A percentile compares a stretch with the other conserved stretches of the same genome.
Evolutionary conservation across 2,888 invertebrate genomes (phyloP).

Genomic region (Agrochola lychnidis): DNA sequence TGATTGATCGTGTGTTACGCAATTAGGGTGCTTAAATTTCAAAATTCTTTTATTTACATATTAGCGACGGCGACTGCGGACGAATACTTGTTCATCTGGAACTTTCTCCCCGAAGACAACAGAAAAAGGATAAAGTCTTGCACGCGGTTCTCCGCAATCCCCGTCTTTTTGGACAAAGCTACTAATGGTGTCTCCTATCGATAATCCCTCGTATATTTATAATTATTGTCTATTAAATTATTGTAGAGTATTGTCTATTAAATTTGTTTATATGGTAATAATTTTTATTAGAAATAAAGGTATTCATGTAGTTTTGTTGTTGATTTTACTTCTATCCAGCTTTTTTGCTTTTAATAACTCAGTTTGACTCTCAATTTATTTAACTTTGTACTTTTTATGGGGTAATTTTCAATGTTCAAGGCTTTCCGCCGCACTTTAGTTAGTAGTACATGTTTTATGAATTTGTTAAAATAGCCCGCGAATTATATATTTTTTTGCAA

Average conservation of each 20-base stretch:
- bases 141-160: slow-evolving; percentile 78
- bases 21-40: no score
- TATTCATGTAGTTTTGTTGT: not conserved
- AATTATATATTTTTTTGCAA: no score
- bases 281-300: slow-evolving; percentile 55
- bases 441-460: no score
- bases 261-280: slow-evolving; percentile 57
- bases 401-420: no score
- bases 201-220: slow-evolving; percentile 53
- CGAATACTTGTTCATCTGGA: slow-evolving; percentile 88
- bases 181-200: slow-evolving; percentile 75
- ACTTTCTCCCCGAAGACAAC: slow-evolving; percentile 85
- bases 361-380: no score
- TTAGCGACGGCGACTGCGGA: slow-evolving; percentile 84
- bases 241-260: slow-evolving; percentile 41
- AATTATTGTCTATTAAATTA: slow-evolving; percentile 33
- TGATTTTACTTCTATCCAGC: no score
- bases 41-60: no score
- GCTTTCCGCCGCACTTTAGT: no score
- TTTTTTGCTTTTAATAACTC: no score
- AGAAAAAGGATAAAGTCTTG: slow-evolving; percentile 68
- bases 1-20: no score
- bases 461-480: no score
- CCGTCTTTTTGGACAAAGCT: slow-evolving; percentile 78
- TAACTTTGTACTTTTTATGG: no score